A percentile compares a stretch with the other conserved stretches of the same genome.
Evolutionary conservation across 1,140 invertebrate genomes (phyloP).

Genomic region (Zelostemma sp.): DNA sequence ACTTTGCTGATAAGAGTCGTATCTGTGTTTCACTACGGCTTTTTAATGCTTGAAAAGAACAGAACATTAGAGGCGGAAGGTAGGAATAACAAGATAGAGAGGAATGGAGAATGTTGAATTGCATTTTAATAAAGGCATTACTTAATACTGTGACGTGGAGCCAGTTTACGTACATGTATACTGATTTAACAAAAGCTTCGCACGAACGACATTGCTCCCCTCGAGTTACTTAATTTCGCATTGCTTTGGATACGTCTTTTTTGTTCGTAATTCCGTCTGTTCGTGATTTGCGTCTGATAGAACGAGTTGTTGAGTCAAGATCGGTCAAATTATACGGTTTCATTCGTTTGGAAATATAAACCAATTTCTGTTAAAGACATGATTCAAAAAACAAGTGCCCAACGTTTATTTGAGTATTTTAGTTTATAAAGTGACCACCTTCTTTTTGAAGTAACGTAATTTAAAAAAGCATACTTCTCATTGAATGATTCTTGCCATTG

Average conservation of each 20-base stretch:
- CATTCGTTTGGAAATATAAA: too few relatives aligned
- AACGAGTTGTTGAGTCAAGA: too few relatives aligned
- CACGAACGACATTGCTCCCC: slow-evolving; percentile 14
- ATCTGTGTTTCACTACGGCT: slow-evolving; percentile 29
- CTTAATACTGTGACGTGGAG: slow-evolving; percentile 18
- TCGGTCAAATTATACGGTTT: too few relatives aligned
- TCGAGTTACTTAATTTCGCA: slow-evolving; percentile 2
- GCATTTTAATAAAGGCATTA: slow-evolving; percentile 60
- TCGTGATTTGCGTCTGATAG: neutral
- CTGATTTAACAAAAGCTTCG: slow-evolving; percentile 20
- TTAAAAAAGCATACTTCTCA: too few relatives aligned
- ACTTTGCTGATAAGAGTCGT: slow-evolving; percentile 6
- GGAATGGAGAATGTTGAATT: slow-evolving; percentile 48
- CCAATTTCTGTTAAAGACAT: too few relatives aligned
- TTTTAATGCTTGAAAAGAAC: slow-evolving; percentile 54
- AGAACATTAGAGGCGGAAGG: neutral
- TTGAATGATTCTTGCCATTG: too few relatives aligned
- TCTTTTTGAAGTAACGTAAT: too few relatives aligned
- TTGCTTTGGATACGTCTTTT: neutral
- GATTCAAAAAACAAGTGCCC: too few relatives aligned
- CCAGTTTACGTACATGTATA: slow-evolving; percentile 11
- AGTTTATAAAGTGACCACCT: too few relatives aligned
- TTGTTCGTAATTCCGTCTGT: too few relatives aligned
- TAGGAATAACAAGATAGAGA: neutral
- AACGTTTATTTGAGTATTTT: too few relatives aligned